Base-by-base conservation (phyloP, 2,888 invertebrate genomes). In the Aelia acuminata region DNA sequence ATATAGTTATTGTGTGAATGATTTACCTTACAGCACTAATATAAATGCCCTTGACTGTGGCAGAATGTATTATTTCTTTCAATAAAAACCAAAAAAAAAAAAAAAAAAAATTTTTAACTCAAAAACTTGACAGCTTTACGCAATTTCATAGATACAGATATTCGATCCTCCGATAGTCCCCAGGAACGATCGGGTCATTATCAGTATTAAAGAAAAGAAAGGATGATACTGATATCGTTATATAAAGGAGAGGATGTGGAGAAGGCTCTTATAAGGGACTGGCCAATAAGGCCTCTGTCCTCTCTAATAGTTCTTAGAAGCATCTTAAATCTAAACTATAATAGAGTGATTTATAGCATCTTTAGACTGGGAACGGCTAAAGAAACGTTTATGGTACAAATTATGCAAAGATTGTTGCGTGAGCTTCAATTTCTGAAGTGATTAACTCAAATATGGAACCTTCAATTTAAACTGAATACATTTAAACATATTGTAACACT, bases 221-320 rank as follows among this genome's bases (percentile, higher is more conserved):
- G n/a, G 80, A 80, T 80, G n/a, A 80, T 80, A n/a, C 22, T 43
- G 43, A 80, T 43, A 43, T 80, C 43, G 43, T 80, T 80, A 80
- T 80, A 70, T 75, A 75, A 75, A 22, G 39, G 75, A 7, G 18
- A 22, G 20, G 35, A 43, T 39, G 43, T 11, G 7, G 22, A 1
- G 8, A 3, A 43, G 75, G 18, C 75, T 43, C 75, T 75, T 39
- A 39, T 75, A 22, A 22, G 2, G 80, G 22, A n/a, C 43, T 80
- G 80, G 11, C 43, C 80, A 80, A 10, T n/a, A 43, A n/a, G 43
- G n/a, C 80, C 43, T 43, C 43, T 80, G 43, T 47, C 22, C n/a
- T 43, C n/a, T 13, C 43, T 80, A 47, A 80, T 80, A 80, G 43
- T 80, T 80, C 80, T 13, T n/a, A 20, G 80, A 80, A 80, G 43